phyloP scores from a whole-genome alignment of 2,113 vertebrate genomes.

The Leptosomus discolor region DNA sequence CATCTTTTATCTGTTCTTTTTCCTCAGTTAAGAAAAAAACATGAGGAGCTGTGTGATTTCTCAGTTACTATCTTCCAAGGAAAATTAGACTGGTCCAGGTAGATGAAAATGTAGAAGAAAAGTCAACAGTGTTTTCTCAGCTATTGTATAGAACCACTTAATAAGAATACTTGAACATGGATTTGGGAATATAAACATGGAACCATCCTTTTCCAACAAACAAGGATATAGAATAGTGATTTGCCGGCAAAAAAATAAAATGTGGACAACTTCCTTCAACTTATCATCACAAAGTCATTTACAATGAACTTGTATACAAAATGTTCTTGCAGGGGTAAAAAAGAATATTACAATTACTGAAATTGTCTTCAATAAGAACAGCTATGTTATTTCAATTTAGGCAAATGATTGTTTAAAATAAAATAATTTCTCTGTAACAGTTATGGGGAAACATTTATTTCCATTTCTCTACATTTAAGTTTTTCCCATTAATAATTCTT shows the following conservation, averaged over 20 bases:
- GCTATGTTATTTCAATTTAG: constrained; percentile 36
- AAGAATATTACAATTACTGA: constrained; percentile 21
- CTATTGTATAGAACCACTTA: neutral
- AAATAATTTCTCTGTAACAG: constrained; percentile 28
- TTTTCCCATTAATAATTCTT: neutral
- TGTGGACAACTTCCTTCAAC: neutral
- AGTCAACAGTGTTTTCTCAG: neutral
- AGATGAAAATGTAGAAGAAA: neutral
- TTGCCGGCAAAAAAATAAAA: neutral
- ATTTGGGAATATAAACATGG: neutral
- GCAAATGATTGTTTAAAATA: constrained; percentile 47
- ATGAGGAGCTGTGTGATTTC: neutral
- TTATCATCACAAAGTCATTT: neutral
- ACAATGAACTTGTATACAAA: neutral
- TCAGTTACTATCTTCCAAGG: neutral
- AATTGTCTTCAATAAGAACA: constrained; percentile 20
- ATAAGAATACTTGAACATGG: neutral
- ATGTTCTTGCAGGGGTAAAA: neutral
- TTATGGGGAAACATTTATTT: neutral
- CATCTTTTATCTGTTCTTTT: neutral
- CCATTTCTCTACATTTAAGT: neutral
- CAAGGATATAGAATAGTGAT: neutral
- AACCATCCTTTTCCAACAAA: neutral
- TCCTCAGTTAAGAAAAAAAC: neutral
- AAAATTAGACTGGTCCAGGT: neutral